Percentiles rank a stretch among this genome's conserved stretches.
These are phyloP conservation scores for Halcyon malimbica DNA, from an alignment of 2,113 vertebrate species.

Conservation along the genomic window DNA sequence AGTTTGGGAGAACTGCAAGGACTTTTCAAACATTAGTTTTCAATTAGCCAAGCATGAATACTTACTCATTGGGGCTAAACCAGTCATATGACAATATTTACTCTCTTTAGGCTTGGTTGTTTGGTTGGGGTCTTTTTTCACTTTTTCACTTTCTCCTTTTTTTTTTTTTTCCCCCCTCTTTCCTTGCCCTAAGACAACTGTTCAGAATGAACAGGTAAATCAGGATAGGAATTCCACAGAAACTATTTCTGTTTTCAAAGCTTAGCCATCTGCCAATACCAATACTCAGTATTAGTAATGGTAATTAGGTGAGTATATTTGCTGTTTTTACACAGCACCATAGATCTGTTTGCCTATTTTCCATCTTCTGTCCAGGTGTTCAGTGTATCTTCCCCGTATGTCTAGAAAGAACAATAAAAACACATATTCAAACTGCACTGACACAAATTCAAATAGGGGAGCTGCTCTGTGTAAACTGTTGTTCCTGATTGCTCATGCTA, in stretches of 20 bases:
- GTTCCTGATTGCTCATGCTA: neutral
- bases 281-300: constrained; percentile 32
- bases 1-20: neutral
- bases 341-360: neutral
- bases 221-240: constrained; percentile 6
- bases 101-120: neutral
- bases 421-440: constrained; percentile 13
- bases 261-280: constrained; percentile 45
- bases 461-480: neutral
- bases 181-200: neutral
- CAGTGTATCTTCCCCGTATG: neutral
- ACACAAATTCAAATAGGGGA: neutral
- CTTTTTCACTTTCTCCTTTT: too few relatives aligned
- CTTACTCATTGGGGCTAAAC: neutral
- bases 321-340: neutral
- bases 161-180: fast-evolving
- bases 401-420: constrained; percentile 1
- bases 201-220: constrained; percentile 34
- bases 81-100: neutral
- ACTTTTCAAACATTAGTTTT: constrained; percentile 2
- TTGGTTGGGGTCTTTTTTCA: neutral
- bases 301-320: constrained; percentile 21
- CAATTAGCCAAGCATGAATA: neutral
- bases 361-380: constrained; percentile 12
- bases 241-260: constrained; percentile 36